Evolutionary conservation across 2,888 invertebrate genomes (phyloP).

Genomic region (Eristalinus aeneus): DNA sequence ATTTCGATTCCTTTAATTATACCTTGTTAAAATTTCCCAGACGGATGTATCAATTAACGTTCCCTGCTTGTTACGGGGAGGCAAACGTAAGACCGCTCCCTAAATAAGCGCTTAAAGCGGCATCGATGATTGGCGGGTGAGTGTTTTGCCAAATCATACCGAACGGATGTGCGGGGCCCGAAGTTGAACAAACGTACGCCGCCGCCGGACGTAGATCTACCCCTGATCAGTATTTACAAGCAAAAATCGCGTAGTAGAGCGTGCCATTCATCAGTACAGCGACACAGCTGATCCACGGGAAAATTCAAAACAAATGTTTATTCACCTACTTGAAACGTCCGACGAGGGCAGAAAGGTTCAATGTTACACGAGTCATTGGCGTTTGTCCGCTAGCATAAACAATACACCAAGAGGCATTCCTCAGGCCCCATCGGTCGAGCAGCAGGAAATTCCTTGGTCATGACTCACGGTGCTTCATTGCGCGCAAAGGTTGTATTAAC

Average conservation of each 20-base stretch:
- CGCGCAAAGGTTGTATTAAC: constrained; percentile 9
- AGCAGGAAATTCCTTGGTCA: constrained; percentile 43
- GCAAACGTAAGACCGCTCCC: neutral
- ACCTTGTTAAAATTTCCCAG: constrained; percentile 18
- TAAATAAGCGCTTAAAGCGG: neutral
- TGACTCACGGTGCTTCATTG: constrained; percentile 37
- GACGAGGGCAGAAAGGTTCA: constrained; percentile 35
- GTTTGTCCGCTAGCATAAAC: constrained; percentile 10
- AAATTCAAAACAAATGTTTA: neutral
- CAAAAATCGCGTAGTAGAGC: neutral
- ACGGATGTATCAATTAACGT: constrained; percentile 12
- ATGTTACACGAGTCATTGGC: constrained; percentile 56
- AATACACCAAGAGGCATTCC: neutral
- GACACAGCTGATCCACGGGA: neutral
- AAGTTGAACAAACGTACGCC: neutral
- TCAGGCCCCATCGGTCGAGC: neutral
- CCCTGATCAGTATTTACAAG: neutral
- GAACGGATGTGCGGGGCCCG: neutral
- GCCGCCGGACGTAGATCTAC: neutral
- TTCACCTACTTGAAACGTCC: too few relatives aligned
- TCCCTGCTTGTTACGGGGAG: neutral
- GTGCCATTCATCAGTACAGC: neutral
- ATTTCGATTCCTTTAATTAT: constrained; percentile 5
- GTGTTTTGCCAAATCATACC: neutral
- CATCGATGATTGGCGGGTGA: neutral